phyloP scores from a whole-genome alignment of 2,888 invertebrate species.

The Lepetodrilus schrolli region DNA sequence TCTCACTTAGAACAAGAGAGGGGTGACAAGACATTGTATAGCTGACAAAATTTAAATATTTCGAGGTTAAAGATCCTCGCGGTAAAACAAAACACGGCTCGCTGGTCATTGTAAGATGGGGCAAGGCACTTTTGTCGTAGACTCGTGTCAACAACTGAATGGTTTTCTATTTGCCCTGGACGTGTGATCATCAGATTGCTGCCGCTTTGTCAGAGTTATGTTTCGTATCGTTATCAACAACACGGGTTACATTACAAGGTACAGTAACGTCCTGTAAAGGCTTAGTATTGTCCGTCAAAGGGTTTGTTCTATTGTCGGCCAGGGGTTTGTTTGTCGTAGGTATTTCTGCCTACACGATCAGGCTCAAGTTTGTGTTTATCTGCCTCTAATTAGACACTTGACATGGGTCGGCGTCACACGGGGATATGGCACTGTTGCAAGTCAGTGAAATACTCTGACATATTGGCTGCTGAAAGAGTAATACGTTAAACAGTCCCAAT shows the following conservation, averaged over 20 bases:
- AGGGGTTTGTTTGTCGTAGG: background rate
- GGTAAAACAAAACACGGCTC: conserved; percentile 3
- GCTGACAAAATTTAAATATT: conserved; percentile 9
- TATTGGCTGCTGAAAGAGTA: too few species aligned
- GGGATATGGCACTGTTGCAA: too few species aligned
- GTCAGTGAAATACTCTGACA: too few species aligned
- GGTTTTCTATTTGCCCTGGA: background rate
- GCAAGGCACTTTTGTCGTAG: background rate
- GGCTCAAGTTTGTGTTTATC: background rate
- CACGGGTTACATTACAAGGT: background rate
- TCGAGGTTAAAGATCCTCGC: background rate
- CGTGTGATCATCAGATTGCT: background rate
- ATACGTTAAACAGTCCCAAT: too few species aligned
- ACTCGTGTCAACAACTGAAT: background rate
- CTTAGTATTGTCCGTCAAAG: background rate
- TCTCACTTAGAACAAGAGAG: background rate
- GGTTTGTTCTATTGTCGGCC: background rate
- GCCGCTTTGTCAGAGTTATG: background rate
- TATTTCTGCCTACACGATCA: background rate
- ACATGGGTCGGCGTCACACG: background rate
- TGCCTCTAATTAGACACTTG: conserved; percentile 1
- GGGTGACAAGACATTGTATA: background rate
- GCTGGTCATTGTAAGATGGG: background rate
- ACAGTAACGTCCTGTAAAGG: background rate
- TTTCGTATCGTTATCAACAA: background rate